These are phyloP conservation scores for Octomys mimax DNA, from an alignment of 2,797 vertebrate species.

Conservation along the genomic window DNA sequence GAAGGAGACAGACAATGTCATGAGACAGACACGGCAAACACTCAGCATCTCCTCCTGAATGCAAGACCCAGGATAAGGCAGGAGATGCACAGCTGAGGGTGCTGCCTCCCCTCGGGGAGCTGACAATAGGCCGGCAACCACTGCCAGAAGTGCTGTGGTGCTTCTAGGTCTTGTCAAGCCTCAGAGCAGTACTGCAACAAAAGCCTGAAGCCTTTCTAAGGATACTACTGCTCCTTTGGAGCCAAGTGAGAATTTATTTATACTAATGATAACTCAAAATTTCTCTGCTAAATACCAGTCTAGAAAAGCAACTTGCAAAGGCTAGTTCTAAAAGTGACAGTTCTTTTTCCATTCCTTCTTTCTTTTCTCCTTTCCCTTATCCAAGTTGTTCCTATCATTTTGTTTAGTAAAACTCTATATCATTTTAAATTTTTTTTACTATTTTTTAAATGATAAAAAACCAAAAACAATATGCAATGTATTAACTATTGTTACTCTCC, in stretches of 20 bases:
- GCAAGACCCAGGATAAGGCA: neutral
- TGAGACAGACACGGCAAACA: neutral
- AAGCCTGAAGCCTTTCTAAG: neutral
- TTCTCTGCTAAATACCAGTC: neutral
- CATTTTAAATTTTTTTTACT: too few species aligned
- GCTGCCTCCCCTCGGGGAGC: neutral
- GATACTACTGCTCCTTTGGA: neutral
- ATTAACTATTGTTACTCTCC: too few species aligned
- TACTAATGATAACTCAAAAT: neutral
- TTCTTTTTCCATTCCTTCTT: too few species aligned
- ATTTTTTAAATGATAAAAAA: too few species aligned
- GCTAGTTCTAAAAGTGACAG: neutral
- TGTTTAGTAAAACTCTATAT: too few species aligned
- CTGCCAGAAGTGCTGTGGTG: neutral
- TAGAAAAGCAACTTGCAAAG: neutral
- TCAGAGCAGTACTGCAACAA: neutral
- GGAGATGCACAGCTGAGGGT: fast-evolving
- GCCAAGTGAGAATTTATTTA: neutral
- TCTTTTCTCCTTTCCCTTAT: too few species aligned
- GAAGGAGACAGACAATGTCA: neutral
- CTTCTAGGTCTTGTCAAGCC: neutral
- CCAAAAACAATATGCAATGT: too few species aligned
- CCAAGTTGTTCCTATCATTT: too few species aligned
- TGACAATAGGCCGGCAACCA: neutral
- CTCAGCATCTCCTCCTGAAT: neutral